Percentiles rank a stretch among this genome's conserved stretches.
These are phyloP conservation scores for Chironomus tepperi DNA, from an alignment of 1,140 invertebrate species.

Conservation along the genomic window DNA sequence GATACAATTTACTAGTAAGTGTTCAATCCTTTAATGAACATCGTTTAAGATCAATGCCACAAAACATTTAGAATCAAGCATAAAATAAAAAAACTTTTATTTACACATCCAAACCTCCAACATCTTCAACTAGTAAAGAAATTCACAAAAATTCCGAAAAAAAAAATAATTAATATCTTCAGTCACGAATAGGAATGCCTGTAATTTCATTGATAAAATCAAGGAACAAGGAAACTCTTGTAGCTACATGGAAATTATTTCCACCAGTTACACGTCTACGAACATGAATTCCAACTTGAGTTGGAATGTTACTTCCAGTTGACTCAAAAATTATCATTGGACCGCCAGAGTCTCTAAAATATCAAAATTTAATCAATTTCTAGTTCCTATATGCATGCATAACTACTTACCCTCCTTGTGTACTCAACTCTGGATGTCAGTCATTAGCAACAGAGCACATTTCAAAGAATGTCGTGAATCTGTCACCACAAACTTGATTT, in stretches of 20 bases:
- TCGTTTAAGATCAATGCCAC: no score
- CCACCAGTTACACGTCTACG: background rate
- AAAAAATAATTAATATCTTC: background rate
- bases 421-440: background rate
- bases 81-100: no score
- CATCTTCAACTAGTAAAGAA: background rate
- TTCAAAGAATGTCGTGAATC: background rate
- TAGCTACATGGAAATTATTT: background rate
- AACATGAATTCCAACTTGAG: background rate
- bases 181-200: background rate
- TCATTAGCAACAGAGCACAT: background rate
- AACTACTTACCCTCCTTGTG: background rate
- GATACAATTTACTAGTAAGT: no score
- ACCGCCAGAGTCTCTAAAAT: background rate
- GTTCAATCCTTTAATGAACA: no score
- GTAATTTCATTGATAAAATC: background rate
- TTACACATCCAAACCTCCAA: background rate
- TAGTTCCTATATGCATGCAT: no score
- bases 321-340: background rate
- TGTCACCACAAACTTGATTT: background rate
- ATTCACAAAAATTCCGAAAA: background rate
- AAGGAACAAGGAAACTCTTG: background rate
- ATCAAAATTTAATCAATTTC: no score
- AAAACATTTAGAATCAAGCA: no score
- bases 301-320: background rate